Evolutionary conservation across 2,888 invertebrate genomes (phyloP).

Genomic region (Anthoptus insignis): DNA sequence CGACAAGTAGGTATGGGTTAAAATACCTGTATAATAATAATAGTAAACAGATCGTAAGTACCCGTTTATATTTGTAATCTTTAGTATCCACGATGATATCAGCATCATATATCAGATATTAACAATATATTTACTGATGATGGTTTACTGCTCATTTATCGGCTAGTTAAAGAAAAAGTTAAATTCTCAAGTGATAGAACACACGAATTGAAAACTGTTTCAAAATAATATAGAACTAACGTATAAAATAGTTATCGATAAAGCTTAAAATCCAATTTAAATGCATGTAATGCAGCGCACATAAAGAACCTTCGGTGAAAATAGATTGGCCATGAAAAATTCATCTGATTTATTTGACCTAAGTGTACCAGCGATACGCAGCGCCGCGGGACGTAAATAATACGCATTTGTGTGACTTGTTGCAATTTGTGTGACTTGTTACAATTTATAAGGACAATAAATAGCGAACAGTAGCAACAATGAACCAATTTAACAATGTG

Average conservation of each 20-base stretch:
- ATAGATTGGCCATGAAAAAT: conserved; percentile 63
- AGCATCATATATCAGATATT: too few species aligned
- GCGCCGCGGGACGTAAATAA: conserved; percentile 27
- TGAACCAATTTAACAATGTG: conserved; percentile 9
- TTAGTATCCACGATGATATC: too few species aligned
- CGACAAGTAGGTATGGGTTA: too few species aligned
- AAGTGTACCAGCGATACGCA: conserved; percentile 29
- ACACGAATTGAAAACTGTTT: not conserved
- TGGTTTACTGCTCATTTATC: too few species aligned
- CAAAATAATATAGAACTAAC: not conserved
- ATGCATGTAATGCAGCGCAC: conserved; percentile 58
- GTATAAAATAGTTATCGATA: conserved; percentile 50
- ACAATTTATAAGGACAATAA: conserved; percentile 29
- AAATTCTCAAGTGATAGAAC: too few species aligned
- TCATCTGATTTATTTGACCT: conserved; percentile 62
- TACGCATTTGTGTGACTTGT: conserved; percentile 39
- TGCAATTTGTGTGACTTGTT: conserved; percentile 39
- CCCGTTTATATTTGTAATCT: too few species aligned
- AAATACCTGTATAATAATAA: too few species aligned
- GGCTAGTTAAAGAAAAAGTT: too few species aligned
- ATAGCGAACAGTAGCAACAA: conserved; percentile 27
- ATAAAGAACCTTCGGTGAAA: conserved; percentile 59
- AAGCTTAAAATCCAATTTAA: conserved; percentile 65
- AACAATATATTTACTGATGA: too few species aligned
- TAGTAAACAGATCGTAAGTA: too few species aligned